These are phyloP conservation scores for Gymnogyps californianus DNA, from an alignment of 2,113 vertebrate species.

Conservation along the genomic window DNA sequence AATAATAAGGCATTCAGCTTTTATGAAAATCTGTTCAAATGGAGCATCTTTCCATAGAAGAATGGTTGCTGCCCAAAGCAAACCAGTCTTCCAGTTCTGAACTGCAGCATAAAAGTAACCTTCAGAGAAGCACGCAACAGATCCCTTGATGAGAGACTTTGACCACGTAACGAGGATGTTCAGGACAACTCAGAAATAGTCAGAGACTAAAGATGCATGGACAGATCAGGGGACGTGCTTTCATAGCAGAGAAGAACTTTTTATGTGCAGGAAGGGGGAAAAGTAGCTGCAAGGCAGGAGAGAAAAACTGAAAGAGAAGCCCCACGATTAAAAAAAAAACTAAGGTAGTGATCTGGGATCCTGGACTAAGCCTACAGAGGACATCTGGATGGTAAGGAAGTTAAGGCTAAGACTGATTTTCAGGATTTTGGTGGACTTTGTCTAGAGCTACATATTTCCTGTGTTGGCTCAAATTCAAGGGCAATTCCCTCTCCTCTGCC, in stretches of 20 bases:
- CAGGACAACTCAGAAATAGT: background rate
- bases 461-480: background rate
- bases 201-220: background rate
- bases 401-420: background rate
- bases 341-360: background rate
- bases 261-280: accelerated
- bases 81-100: background rate
- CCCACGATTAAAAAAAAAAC: background rate
- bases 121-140: background rate
- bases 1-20: background rate
- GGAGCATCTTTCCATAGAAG: background rate
- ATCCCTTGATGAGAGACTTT: accelerated
- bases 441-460: background rate
- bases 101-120: background rate
- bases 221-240: background rate
- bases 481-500: background rate
- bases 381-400: background rate
- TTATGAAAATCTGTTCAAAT: background rate
- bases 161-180: accelerated
- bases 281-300: background rate
- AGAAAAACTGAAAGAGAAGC: background rate
- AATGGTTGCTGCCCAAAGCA: background rate
- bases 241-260: background rate
- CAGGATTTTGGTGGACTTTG: background rate
- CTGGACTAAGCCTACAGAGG: background rate